Percentiles rank a stretch among this genome's conserved stretches.
Evolutionary conservation across 2,888 invertebrate species (phyloP).

Genomic region (Napeogenes sylphis): DNA sequence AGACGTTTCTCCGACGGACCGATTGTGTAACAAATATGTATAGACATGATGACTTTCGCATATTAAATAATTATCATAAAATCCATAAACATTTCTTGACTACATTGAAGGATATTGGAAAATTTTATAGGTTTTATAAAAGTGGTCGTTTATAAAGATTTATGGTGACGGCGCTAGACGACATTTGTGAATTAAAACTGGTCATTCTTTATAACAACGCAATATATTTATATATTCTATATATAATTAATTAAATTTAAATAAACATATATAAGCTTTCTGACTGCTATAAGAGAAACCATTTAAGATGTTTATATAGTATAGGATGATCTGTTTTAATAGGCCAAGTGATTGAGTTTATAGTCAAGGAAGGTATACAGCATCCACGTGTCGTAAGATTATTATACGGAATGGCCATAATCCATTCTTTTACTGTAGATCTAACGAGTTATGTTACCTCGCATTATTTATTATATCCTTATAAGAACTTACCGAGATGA

Average conservation of each 20-base stretch:
- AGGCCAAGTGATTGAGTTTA: too few relatives aligned
- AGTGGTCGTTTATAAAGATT: background rate
- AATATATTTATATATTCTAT: background rate
- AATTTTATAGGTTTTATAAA: slow-evolving; percentile 6
- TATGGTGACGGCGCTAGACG: slow-evolving; percentile 1
- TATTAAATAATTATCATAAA: slow-evolving; percentile 2
- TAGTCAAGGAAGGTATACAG: background rate
- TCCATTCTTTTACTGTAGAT: background rate
- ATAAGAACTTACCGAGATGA: slow-evolving; percentile 15
- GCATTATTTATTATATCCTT: slow-evolving; percentile 28
- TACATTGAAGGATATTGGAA: slow-evolving; percentile 7
- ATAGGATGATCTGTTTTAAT: too few relatives aligned
- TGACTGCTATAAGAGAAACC: background rate
- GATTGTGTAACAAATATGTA: background rate
- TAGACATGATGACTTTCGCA: background rate
- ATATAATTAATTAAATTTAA: slow-evolving; percentile 3
- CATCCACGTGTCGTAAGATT: background rate
- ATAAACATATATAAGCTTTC: slow-evolving; percentile 3
- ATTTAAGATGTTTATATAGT: background rate
- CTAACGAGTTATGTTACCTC: slow-evolving; percentile 7
- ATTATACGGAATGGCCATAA: background rate
- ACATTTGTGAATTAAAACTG: background rate
- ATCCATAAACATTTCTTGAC: slow-evolving; percentile 4
- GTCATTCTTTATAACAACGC: background rate
- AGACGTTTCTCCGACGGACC: background rate